These are phyloP conservation scores for Stramonita haemastoma DNA, from an alignment of 2,888 invertebrate species.

Conservation along the genomic window DNA sequence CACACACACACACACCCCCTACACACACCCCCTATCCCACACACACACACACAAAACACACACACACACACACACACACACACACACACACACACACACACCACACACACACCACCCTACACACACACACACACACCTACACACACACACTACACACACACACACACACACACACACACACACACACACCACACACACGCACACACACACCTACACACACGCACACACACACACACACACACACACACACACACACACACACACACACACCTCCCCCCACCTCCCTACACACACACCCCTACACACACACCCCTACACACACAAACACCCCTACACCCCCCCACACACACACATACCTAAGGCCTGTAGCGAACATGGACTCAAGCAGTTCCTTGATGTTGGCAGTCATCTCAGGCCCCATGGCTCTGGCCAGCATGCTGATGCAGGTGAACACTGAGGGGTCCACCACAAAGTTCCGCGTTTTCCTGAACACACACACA, in stretches of 20 bases:
- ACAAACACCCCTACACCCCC: not conserved
- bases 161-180: not conserved
- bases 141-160: not conserved
- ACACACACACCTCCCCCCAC: not conserved
- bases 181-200: not conserved
- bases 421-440: slow-evolving; percentile 91
- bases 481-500: slow-evolving; percentile 79
- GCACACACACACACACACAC: not conserved
- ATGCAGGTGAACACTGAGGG: slow-evolving; percentile 95
- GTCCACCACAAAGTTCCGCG: slow-evolving; percentile 83
- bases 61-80: no score
- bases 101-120: not conserved
- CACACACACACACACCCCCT: no score
- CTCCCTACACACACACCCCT: not conserved
- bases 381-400: slow-evolving; percentile 89
- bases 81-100: not conserved
- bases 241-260: not conserved
- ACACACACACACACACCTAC: not conserved
- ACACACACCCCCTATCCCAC: no score
- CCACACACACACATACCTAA: slow-evolving; percentile 78
- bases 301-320: not conserved
- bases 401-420: slow-evolving; percentile 82
- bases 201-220: not conserved
- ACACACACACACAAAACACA: no score
- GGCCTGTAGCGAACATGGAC: slow-evolving; percentile 93